A percentile compares a stretch with the other conserved stretches of the same genome.
These are phyloP conservation scores for Rhinolophus ferrumequinum DNA, from an alignment of 2,113 vertebrate genomes.

Conservation along the genomic window DNA sequence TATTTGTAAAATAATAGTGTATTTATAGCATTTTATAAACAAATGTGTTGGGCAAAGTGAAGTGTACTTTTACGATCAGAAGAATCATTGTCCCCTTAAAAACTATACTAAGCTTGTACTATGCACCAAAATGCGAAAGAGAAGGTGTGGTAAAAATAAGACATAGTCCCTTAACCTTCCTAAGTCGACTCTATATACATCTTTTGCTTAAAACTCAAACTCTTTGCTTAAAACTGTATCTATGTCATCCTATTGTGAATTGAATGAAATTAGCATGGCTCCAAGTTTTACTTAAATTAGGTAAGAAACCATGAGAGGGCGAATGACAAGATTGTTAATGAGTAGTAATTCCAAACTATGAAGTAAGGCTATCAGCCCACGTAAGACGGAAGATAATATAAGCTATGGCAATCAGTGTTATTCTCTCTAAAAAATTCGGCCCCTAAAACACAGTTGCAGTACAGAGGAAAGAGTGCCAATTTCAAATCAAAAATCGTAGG, in stretches of 20 bases:
- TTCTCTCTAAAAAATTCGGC: not conserved
- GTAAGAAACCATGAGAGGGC: not conserved
- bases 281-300: not conserved
- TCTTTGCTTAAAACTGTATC: not conserved
- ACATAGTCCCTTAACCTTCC: not conserved
- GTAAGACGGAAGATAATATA: not conserved
- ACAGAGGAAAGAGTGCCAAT: not conserved
- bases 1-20: not conserved
- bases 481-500: not conserved
- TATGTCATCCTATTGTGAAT: not conserved
- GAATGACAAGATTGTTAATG: not conserved
- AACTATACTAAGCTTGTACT: not conserved
- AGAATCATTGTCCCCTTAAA: not conserved
- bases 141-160: not conserved
- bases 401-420: not conserved
- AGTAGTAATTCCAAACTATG: not conserved
- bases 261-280: not conserved
- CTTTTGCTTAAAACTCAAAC: not conserved
- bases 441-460: not conserved
- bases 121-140: not conserved
- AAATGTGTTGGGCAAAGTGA: not conserved
- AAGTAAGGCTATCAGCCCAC: not conserved
- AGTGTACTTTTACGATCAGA: not conserved
- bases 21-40: not conserved
- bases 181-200: not conserved